Evolutionary conservation across 1,140 invertebrate genomes (phyloP), one percentile per base, ranked within the genome.

Genomic region (Magallana gigas): DNA sequence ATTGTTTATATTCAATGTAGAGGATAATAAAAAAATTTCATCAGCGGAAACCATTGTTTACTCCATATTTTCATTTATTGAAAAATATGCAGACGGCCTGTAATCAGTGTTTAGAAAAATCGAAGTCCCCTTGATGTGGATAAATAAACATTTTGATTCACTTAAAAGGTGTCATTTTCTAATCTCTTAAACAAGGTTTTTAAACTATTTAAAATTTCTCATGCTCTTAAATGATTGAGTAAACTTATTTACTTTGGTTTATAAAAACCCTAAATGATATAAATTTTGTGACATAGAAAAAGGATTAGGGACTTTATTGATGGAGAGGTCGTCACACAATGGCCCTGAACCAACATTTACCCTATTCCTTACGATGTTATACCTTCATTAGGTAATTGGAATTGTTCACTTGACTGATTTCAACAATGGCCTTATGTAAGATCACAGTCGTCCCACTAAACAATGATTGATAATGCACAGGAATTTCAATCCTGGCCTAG

Each of bases 141-240:
- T 76, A 76, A 76, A 76, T 76, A 76, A 76, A 76, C 68, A 76
- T 76, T 76, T 18, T 76, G 23, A 76, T 76, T 76, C 68, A 18
- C 0, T 7, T 76, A 29, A 76, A 76, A 76, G 68, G 68, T 76
- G 68, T 36, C 68, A 76, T 29, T 36, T 76, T 9, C 23, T 76
- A 76, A 76, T 76, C 68, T 76, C 36, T 76, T 76, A 76, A 76
- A 76, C 18, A 76, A 29, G 68, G 23, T 29, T 29, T 48, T 76
- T 12, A 76, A 36, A 76, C 23, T 11, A 76, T 76, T 76, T 12
- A 76, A 23, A 76, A 76, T 12, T 76, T 76, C 68, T 76, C 12
- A 76, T 76, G 68, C 23, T 76, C 29, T 76, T 76, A 76, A 76
- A 76, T 76, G 68, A 76, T 29, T 29, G 36, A 36, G 68, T 76